Evolutionary conservation across 1,140 invertebrate genomes (phyloP).

Genomic region (Drosophila willistoni): DNA sequence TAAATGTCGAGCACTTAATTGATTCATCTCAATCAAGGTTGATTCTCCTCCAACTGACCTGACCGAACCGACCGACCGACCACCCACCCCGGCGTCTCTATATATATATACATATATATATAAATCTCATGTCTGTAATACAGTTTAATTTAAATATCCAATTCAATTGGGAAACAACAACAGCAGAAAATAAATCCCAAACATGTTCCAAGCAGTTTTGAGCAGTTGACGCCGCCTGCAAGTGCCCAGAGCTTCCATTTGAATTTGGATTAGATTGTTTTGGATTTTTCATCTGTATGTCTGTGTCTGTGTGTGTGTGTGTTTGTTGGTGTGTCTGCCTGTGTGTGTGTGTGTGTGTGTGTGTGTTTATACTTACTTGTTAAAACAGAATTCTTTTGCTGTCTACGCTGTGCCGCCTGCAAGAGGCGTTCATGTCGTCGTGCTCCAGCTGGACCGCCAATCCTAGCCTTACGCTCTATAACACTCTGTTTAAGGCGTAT

Average conservation of each 20-base stretch:
- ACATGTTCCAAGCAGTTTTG: slow-evolving; percentile 8
- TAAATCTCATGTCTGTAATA: slow-evolving; percentile 6
- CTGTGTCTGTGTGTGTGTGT: slow-evolving; percentile 30
- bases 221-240: slow-evolving; percentile 10
- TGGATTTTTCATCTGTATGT: slow-evolving; percentile 16
- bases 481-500: slow-evolving; percentile 97
- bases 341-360: slow-evolving; percentile 18
- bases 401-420: slow-evolving; percentile 88
- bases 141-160: slow-evolving; percentile 11
- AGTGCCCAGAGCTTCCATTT: not conserved
- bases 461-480: slow-evolving; percentile 92
- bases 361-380: slow-evolving; percentile 88
- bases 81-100: not conserved
- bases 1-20: slow-evolving; percentile 2
- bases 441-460: slow-evolving; percentile 91
- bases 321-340: slow-evolving; percentile 21
- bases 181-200: slow-evolving; percentile 8
- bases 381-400: slow-evolving; percentile 88
- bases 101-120: not conserved
- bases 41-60: not conserved
- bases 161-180: not conserved
- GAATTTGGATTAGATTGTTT: not conserved
- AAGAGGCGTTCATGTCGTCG: slow-evolving; percentile 91
- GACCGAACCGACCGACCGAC: not conserved
- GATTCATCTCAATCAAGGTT: slow-evolving; percentile 3